Base-by-base conservation (phyloP, 2,797 vertebrate genomes). In the Sebastes itinus region DNA sequence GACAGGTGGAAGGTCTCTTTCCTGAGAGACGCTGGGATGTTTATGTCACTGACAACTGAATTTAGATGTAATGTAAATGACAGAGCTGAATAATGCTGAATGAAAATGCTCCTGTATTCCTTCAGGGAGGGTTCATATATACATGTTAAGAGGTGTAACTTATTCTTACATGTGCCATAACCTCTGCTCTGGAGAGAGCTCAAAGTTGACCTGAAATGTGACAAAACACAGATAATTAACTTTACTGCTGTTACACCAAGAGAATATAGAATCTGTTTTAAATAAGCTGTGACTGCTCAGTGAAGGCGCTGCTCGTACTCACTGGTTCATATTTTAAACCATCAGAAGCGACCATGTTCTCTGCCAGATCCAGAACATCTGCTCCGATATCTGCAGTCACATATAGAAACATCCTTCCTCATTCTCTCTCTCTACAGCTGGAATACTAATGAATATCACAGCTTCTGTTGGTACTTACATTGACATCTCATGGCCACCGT, bases 401-500 rank as follows among this genome's bases (percentile, higher is more conserved):
- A 27, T 77, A 33, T 33, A 33, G 32, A 33, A 33, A 33, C 32
- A 33, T 10, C 32, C 9, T 33, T 10, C 32, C 32, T 33, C 32
- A 33, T 33, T 33, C 32, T 10, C 32, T 33, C 32, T 32, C 32
- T 33, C 32, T 4, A 4, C 32, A 10, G 22, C 5, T n/a, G 32
- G 54, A 22, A 60, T 46, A 56, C 59, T 60, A 32, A 81, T 3
- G 2, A 33, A 30, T n/a, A 12, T 35, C 6, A 2, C 2, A 46
- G 6, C 30, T 1, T 2, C 30, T 28, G 1, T 7, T 23, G 20
- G 35, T 88, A 98, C 98, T 99, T 95, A 99, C 98, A 98, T 0
- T 99, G 97, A 90, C 98, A 99, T 80, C 96, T 97, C 98, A 99
- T 99, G 86, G 98, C 98, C 88, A 99, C 98, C 12, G 98, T 99